Evolutionary conservation across 2,113 vertebrate genomes (phyloP).

Genomic region (Perca fluviatilis): DNA sequence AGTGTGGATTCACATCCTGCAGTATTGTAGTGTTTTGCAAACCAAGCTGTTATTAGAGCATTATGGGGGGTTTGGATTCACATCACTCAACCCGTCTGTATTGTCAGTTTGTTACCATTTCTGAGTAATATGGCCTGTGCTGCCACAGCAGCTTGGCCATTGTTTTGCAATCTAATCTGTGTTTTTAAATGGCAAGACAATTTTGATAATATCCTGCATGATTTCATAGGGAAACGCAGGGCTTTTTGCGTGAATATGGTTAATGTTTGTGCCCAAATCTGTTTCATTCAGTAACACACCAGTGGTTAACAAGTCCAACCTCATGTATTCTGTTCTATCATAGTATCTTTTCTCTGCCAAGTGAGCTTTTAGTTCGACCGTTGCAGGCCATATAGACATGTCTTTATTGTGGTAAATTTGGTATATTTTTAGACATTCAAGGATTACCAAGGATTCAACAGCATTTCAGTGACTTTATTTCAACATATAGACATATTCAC

Average conservation of each 20-base stretch:
- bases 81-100: neutral
- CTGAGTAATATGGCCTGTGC: neutral
- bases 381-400: too few species aligned
- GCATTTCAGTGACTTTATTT: too few species aligned
- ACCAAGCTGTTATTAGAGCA: neutral
- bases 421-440: too few species aligned
- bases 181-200: neutral
- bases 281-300: neutral
- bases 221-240: neutral
- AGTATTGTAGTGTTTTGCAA: neutral
- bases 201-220: neutral
- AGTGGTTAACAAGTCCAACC: neutral
- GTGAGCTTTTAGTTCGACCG: too few species aligned
- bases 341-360: too few species aligned
- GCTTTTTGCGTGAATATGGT: neutral
- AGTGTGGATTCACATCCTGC: neutral
- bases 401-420: too few species aligned
- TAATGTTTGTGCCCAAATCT: neutral
- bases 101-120: slow-evolving; percentile 26
- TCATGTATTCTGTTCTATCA: too few species aligned
- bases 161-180: neutral
- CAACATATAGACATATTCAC: too few species aligned
- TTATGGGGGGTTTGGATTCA: slow-evolving; percentile 1
- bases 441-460: too few species aligned
- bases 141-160: slow-evolving; percentile 16